Evolutionary conservation across 2,797 vertebrate species (phyloP).

Genomic region (Ceyx erithaca): DNA sequence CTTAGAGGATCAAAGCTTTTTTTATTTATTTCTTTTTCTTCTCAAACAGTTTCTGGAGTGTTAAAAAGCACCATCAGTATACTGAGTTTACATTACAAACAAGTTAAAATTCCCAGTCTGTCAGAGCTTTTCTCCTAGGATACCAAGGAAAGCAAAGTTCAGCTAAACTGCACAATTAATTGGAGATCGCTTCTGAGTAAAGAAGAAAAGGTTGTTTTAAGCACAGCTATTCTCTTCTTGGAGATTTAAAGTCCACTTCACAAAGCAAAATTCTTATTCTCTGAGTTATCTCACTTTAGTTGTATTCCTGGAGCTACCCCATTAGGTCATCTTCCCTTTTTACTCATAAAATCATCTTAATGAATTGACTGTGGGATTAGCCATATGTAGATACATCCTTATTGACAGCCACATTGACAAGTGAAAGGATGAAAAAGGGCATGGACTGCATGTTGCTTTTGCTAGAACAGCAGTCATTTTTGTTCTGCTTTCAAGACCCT

Average conservation of each 20-base stretch:
- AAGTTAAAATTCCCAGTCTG: slow-evolving; percentile 78
- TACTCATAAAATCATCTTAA: slow-evolving; percentile 66
- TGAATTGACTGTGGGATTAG: slow-evolving; percentile 58
- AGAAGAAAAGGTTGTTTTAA: slow-evolving; percentile 69
- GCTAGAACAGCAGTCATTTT: background rate
- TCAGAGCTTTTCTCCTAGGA: slow-evolving; percentile 78
- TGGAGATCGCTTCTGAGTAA: slow-evolving; percentile 63
- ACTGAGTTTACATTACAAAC: slow-evolving; percentile 76
- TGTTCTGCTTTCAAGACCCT: background rate
- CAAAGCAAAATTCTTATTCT: slow-evolving; percentile 69
- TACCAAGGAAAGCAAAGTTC: slow-evolving; percentile 76
- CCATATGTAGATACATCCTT: slow-evolving; percentile 40
- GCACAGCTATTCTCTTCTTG: slow-evolving; percentile 45
- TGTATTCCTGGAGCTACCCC: slow-evolving; percentile 58
- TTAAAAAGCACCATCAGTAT: slow-evolving; percentile 66
- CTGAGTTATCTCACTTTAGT: slow-evolving; percentile 65
- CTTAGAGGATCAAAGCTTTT: slow-evolving; percentile 68
- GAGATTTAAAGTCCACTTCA: slow-evolving; percentile 68
- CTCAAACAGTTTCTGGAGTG: slow-evolving; percentile 30
- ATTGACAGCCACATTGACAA: slow-evolving; percentile 11
- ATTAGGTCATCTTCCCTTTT: slow-evolving; percentile 54
- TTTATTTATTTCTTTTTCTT: slow-evolving; percentile 36
- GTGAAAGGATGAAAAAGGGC: background rate
- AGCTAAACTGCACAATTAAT: slow-evolving; percentile 76
- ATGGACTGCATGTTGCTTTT: background rate